Evolutionary conservation across 2,113 vertebrate genomes (phyloP).

Genomic region (Tragelaphus imberbis): DNA sequence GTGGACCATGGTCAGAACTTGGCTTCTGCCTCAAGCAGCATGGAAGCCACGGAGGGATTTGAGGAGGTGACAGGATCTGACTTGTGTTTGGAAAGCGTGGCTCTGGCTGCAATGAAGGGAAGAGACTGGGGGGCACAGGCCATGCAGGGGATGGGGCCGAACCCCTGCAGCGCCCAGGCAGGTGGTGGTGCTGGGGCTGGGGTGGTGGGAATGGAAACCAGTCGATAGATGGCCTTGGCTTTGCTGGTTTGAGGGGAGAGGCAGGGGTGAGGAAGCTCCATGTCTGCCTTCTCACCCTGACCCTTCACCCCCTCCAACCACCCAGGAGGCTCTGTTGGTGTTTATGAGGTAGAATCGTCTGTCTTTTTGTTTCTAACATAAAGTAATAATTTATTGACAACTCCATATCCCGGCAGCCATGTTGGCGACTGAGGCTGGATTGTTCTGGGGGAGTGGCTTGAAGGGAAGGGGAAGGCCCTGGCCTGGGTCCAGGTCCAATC

Average conservation of each 20-base stretch:
- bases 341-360: not conserved
- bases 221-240: not conserved
- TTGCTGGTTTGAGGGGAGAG: not conserved
- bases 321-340: not conserved
- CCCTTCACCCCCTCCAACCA: fast-evolving
- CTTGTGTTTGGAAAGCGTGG: not conserved
- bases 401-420: not conserved
- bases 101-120: not conserved
- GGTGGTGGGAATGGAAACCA: not conserved
- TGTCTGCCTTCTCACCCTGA: not conserved
- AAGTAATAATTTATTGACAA: not conserved
- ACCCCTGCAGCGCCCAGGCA: not conserved
- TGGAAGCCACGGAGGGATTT: too few species aligned
- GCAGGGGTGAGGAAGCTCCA: fast-evolving
- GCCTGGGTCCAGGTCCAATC: not conserved
- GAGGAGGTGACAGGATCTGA: not conserved
- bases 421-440: not conserved
- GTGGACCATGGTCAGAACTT: not conserved
- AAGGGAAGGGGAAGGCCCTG: too few species aligned
- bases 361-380: not conserved
- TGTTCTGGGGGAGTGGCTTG: not conserved
- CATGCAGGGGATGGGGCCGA: not conserved
- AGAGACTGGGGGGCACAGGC: fast-evolving
- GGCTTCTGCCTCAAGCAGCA: not conserved
- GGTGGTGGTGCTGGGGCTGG: not conserved